Evolutionary conservation across 2,888 invertebrate species (phyloP), one percentile per base, ranked within the genome.

Genomic region (Tenthredo amoena): DNA sequence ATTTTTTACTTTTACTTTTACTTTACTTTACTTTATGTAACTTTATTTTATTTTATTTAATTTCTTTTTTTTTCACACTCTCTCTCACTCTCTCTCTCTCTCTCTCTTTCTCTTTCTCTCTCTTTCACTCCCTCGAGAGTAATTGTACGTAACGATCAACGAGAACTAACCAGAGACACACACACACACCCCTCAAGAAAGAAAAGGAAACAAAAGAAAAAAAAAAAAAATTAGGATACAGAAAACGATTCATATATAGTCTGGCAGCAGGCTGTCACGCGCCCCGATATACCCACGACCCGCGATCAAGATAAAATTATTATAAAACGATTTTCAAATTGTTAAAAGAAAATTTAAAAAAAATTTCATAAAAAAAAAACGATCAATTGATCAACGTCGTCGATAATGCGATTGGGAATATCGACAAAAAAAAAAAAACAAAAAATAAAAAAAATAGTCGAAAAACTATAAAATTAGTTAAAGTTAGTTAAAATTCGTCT

Each of bases 251-350:
- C 34, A 7, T 37, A 15, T n/a, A 83, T 83, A 47, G n/a, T 37
- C 9, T 34, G 9, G n/a, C 71, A 71, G 71, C 71, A 71, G 71
- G 71, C 34, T 37, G 71, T 3, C n/a, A 31, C 31, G 79, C 55
- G 50, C 34, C 58, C n/a, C 40, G n/a, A 31, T 79, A 43, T 58
- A 81, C 40, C 62, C 58, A 34, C 81, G 81, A 81, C 81, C 81
- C 81, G 81, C 81, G 81, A 62, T 81, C 81, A 81, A 62, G 81
- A 81, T 40, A 18, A 55, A 77, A 50, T 18, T 3, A 15, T 18
- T 50, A 26, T 18, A n/a, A 34, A 50, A 26, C 72, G 10, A 55
- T 31, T 55, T 74, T 26, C 18, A 77, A 31, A 77, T 77, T 18
- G 15, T 15, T 18, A 31, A 77, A 77, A 31, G 0, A 77, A 50